These are phyloP conservation scores for Quadroppia sp. DNA, from an alignment of 2,888 invertebrate genomes.

Conservation along the genomic window DNA sequence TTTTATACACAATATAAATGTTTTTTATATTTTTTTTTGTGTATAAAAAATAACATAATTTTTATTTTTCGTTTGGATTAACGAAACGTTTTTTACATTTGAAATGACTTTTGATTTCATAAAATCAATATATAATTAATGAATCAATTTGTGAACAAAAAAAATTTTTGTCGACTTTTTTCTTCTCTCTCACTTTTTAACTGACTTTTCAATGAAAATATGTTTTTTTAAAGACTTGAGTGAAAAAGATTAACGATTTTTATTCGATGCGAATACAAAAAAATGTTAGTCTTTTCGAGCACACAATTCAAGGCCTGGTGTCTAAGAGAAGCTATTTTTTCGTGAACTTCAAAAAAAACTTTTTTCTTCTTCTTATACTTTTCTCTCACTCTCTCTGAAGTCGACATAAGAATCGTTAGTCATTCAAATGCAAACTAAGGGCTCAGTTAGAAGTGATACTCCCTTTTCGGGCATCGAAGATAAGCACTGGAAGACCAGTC, in stretches of 20 bases:
- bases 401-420: background rate
- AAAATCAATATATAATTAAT: background rate
- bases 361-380: too few relatives aligned
- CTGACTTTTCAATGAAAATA: slow-evolving; percentile 1
- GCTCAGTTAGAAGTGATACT: slow-evolving; percentile 6
- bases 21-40: too few relatives aligned
- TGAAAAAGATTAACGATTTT: slow-evolving; percentile 25
- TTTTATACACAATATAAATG: too few relatives aligned
- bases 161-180: background rate
- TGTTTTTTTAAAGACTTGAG: background rate
- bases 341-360: background rate
- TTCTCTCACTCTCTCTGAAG: background rate
- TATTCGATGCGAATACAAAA: slow-evolving; percentile 16
- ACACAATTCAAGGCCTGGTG: slow-evolving; percentile 20
- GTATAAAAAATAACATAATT: background rate
- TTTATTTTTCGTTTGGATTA: background rate
- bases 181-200: background rate
- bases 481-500: background rate
- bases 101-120: background rate
- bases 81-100: background rate
- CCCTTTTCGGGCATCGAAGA: background rate
- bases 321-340: background rate
- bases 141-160: background rate
- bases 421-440: slow-evolving; percentile 16
- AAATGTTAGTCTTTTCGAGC: background rate